Conservation (phyloP, 1,140 invertebrate genomes). For the Daktulosphaira vitifoliae region DNA sequence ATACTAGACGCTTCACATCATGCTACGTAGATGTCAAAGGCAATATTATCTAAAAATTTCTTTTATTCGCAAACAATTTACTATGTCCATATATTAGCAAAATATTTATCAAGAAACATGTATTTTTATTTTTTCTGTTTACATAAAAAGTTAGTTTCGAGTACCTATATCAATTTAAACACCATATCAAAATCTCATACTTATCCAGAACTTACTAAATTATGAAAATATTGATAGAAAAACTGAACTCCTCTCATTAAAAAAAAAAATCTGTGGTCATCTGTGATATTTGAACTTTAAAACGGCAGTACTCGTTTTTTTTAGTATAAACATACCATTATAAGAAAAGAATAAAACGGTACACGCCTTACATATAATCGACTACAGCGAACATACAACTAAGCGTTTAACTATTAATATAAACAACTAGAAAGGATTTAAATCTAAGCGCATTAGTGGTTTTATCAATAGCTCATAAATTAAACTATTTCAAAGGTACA, state of each 20-base stretch:
- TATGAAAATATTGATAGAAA: conserved; percentile 35
- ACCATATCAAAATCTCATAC: conserved; percentile 33
- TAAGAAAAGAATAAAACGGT: not conserved
- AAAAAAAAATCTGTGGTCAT: not conserved
- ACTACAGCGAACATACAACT: not conserved
- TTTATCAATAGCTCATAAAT: not conserved
- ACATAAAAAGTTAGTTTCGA: conserved; percentile 33
- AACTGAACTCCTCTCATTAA: conserved; percentile 3
- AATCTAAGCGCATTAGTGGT: not conserved
- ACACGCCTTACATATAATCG: not conserved
- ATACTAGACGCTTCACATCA: conserved; percentile 22
- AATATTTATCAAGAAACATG: conserved; percentile 24
- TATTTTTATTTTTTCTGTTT: conserved; percentile 35
- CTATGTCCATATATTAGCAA: not conserved
- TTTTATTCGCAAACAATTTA: conserved; percentile 32
- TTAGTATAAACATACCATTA: not conserved
- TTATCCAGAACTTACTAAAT: conserved; percentile 16
- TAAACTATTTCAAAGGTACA: not conserved
- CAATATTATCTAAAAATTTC: conserved; percentile 35
- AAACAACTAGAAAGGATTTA: not conserved
- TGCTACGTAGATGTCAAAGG: conserved; percentile 34
- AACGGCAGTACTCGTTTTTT: not conserved
- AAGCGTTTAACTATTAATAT: not conserved
- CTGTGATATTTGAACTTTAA: not conserved
- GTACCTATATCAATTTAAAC: conserved; percentile 16